Conservation (phyloP, 2,113 vertebrate species). For the Hypanus sabinus region DNA sequence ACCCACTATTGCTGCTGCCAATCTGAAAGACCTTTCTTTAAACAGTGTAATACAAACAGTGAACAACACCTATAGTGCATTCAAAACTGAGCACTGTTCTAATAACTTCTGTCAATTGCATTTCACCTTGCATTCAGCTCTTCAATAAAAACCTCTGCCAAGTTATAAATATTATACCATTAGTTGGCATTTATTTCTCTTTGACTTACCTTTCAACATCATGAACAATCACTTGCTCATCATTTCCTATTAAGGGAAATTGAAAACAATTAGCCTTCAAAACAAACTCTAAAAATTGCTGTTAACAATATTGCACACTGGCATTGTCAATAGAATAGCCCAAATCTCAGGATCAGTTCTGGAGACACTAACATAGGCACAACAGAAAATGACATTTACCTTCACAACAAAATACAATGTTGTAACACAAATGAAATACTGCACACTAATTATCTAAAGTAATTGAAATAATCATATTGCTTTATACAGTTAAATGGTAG, state of each 20-base stretch:
- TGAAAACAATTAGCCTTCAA: constrained; percentile 20
- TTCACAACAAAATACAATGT: background rate
- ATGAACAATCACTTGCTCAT: constrained; percentile 97
- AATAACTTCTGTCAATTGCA: background rate
- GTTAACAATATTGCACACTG: background rate
- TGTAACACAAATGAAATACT: too few relatives aligned
- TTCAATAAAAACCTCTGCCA: too few relatives aligned
- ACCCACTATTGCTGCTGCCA: background rate
- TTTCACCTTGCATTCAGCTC: background rate
- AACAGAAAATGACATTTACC: background rate
- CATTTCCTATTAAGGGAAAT: constrained; percentile 70
- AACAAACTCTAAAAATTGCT: background rate
- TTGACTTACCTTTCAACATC: constrained; percentile 84
- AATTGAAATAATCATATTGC: background rate
- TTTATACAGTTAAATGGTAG: background rate
- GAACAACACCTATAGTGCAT: background rate
- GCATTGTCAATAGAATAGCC: constrained; percentile 9
- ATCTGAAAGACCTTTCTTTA: background rate
- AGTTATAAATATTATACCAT: background rate
- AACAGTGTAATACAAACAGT: background rate
- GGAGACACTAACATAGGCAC: background rate
- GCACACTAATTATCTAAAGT: background rate
- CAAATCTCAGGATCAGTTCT: background rate
- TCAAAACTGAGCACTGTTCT: background rate
- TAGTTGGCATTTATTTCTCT: background rate